These are phyloP conservation scores for Dyspetes luteomarginatus DNA, from an alignment of 2,888 invertebrate genomes.

Conservation along the genomic window DNA sequence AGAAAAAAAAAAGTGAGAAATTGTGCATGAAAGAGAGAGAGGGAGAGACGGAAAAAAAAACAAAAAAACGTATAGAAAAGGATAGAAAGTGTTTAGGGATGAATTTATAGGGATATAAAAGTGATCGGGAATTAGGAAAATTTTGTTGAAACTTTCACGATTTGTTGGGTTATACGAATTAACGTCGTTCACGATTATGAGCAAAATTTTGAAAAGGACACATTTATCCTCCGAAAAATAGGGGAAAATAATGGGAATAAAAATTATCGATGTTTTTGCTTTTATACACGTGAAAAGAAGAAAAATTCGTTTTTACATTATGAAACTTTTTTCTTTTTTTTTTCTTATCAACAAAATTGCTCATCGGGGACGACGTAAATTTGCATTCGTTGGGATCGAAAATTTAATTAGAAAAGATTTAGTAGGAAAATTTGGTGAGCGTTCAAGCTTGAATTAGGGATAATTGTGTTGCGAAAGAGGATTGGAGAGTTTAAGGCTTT, in stretches of 20 bases:
- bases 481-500: conserved; percentile 63
- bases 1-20: conserved; percentile 13
- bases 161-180: conserved; percentile 60
- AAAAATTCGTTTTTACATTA: background rate
- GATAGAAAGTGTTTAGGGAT: conserved; percentile 47
- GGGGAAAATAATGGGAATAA: background rate
- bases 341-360: conserved; percentile 5
- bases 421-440: conserved; percentile 56
- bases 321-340: conserved; percentile 1
- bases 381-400: conserved; percentile 47
- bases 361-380: conserved; percentile 42
- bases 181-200: conserved; percentile 29
- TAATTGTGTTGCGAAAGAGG: conserved; percentile 60
- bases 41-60: conserved; percentile 19
- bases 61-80: conserved; percentile 31
- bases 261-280: too few relatives aligned
- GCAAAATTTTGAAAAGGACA: background rate
- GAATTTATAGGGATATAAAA: conserved; percentile 40
- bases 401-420: conserved; percentile 44
- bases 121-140: conserved; percentile 65
- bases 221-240: background rate
- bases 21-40: conserved; percentile 8
- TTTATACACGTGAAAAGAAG: background rate
- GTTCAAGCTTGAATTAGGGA: conserved; percentile 48
- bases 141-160: conserved; percentile 66